Evolutionary conservation across 2,888 invertebrate species (phyloP), one percentile per base, ranked within the genome.

Genomic region (Scelioninae gen. 2): DNA sequence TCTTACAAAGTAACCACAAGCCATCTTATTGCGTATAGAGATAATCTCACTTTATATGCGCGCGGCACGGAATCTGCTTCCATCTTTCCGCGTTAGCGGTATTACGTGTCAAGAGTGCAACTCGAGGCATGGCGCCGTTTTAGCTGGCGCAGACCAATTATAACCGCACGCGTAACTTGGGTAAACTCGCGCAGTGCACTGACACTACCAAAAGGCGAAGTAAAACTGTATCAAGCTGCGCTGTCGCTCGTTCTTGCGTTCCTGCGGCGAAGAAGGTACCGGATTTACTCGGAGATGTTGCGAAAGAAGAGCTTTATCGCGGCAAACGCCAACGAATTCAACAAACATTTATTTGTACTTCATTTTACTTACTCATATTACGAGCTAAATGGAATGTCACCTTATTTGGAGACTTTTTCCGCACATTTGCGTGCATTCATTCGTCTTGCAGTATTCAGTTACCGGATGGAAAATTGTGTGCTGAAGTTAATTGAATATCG

Each of bases 11-110:
- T 74, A 74, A 73, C 67, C 67, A 71, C 55, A 53, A 70, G 58
- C 68, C 65, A 61, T 63, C 58, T 63, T 57, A 69, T 57, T 65
- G 60, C 74, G 68, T 68, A 64, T 63, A 71, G 73, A 77, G 76
- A 78, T 78, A 77, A 77, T 71, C 77, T 74, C 65, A 74, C 74
- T 78, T 78, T 77, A 78, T 78, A 77, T 74, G 76, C 76, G 57
- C 73, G 57, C 57, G 43, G 72, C 78, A 71, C 69, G 71, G 64
- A 75, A 75, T 67, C 71, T 48, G 73, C 75, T 73, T 77, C 74
- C 76, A 78, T 76, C 76, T 76, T 77, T 76, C 73, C 74, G 67
- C 73, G 74, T 76, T 75, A 69, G 41, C 70, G 76, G 73, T 76
- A 78, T 78, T 77, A 78, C 77, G 77, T 75, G 77, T 77, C 73